These are phyloP conservation scores for Aporrectodea caliginosa DNA, from an alignment of 1,140 invertebrate species.

Conservation along the genomic window DNA sequence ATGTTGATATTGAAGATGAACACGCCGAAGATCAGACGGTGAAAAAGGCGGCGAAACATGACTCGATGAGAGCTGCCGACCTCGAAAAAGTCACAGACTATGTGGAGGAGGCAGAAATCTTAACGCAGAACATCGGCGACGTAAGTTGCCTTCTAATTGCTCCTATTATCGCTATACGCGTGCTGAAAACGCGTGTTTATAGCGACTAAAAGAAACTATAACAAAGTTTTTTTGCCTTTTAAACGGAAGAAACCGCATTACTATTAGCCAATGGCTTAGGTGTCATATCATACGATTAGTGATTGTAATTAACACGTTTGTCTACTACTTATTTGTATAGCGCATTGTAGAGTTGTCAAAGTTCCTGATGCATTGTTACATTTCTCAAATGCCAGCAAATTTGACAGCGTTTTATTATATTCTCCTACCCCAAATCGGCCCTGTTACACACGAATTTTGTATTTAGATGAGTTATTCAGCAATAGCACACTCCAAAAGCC, in stretches of 20 bases:
- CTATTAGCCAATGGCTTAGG: background rate
- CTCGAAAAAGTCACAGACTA: slow-evolving; percentile 56
- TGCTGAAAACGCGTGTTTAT: background rate
- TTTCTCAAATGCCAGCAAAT: no score
- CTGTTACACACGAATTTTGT: no score
- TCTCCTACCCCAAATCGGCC: no score
- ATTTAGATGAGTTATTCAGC: no score
- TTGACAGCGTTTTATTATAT: no score
- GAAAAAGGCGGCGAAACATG: slow-evolving; percentile 52
- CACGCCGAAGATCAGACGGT: slow-evolving; percentile 40
- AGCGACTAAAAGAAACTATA: background rate
- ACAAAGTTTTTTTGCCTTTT: background rate
- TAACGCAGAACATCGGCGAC: slow-evolving; percentile 48
- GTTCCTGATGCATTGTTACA: no score
- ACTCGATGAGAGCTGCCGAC: slow-evolving; percentile 50
- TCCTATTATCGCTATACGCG: slow-evolving; percentile 14
- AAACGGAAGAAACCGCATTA: background rate
- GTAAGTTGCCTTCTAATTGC: slow-evolving; percentile 36
- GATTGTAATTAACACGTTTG: background rate
- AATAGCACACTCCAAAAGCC: no score
- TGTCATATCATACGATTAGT: background rate
- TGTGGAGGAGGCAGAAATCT: slow-evolving; percentile 54
- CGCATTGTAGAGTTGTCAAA: no score
- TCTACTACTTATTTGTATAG: slow-evolving; percentile 8
- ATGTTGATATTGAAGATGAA: slow-evolving; percentile 35